phyloP scores from a whole-genome alignment of 53 echinoderm and acorn worm genomes.

The Astropecten irregularis region DNA sequence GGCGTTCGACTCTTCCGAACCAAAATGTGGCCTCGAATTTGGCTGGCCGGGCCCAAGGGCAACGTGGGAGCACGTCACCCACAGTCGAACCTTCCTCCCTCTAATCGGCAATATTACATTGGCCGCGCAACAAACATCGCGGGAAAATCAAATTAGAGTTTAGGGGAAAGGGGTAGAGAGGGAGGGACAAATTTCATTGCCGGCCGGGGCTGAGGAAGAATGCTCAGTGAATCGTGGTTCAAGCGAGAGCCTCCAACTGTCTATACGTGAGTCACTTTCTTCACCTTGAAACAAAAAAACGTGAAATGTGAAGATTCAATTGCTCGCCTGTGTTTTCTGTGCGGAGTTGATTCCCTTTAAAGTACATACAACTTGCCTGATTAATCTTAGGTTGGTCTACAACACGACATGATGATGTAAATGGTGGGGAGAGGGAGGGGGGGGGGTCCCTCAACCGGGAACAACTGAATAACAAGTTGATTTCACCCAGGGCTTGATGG shows the following conservation, averaged over 20 bases:
- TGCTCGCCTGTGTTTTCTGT: not conserved
- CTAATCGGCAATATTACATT: conserved; percentile 41
- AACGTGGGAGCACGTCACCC: not conserved
- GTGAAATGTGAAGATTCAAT: conserved; percentile 35
- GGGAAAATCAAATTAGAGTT: conserved; percentile 40
- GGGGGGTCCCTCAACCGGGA: too few relatives aligned
- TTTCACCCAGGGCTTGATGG: too few relatives aligned
- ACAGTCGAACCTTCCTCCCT: not conserved
- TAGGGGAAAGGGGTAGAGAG: conserved; percentile 18
- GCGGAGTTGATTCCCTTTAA: not conserved
- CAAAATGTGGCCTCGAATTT: conserved; percentile 8
- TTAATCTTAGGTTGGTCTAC: not conserved
- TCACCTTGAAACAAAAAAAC: conserved; percentile 22
- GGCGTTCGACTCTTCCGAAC: not conserved
- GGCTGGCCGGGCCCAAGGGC: conserved; percentile 4
- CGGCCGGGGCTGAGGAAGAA: not conserved
- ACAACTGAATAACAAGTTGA: too few relatives aligned
- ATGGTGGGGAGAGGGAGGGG: too few relatives aligned
- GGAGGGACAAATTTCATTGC: conserved; percentile 27
- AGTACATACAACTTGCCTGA: not conserved
- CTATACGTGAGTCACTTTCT: conserved; percentile 35
- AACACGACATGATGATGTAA: too few relatives aligned
- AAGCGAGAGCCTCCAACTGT: not conserved
- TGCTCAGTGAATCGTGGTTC: not conserved
- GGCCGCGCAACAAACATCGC: conserved; percentile 39